These are phyloP conservation scores for Fragum fragum DNA, from an alignment of 2,888 invertebrate genomes.

Conservation along the genomic window DNA sequence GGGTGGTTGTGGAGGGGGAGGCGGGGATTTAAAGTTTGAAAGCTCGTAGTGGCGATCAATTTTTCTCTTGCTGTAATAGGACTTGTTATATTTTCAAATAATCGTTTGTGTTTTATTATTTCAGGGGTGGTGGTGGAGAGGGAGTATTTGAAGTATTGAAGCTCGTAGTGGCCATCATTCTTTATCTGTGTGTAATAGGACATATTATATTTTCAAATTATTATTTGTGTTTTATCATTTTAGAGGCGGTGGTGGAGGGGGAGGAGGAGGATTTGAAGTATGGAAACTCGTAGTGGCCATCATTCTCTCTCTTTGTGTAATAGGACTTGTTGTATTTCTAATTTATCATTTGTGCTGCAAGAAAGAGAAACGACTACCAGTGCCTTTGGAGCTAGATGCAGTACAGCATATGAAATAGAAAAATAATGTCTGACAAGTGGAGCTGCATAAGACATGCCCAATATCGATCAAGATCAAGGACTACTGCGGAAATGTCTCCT, in stretches of 20 bases:
- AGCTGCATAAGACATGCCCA: too few species aligned
- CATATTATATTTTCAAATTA: not conserved
- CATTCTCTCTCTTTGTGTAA: not conserved
- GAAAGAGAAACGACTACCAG: not conserved
- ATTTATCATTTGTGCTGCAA: constrained; percentile 6
- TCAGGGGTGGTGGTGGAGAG: not conserved
- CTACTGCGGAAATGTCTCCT: too few species aligned
- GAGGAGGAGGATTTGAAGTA: constrained; percentile 8
- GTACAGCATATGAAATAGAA: too few species aligned
- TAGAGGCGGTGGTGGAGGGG: not conserved
- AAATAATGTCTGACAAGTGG: too few species aligned
- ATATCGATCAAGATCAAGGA: too few species aligned
- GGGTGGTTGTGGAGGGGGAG: too few species aligned
- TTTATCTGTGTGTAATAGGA: not conserved
- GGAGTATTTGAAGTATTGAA: constrained; percentile 15
- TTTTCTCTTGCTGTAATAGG: too few species aligned
- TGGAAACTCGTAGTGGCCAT: constrained; percentile 14
- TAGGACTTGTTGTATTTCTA: not conserved
- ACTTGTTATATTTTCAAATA: too few species aligned
- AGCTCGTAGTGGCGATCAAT: too few species aligned
- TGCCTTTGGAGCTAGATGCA: not conserved
- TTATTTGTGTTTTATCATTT: not conserved
- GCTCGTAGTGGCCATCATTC: not conserved
- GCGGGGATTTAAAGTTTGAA: too few species aligned
- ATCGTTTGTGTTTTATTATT: too few species aligned